Percentiles rank a stretch among this genome's conserved stretches.
Evolutionary conservation across 2,888 invertebrate genomes (phyloP).

Genomic region (Gymnocheta viridis): DNA sequence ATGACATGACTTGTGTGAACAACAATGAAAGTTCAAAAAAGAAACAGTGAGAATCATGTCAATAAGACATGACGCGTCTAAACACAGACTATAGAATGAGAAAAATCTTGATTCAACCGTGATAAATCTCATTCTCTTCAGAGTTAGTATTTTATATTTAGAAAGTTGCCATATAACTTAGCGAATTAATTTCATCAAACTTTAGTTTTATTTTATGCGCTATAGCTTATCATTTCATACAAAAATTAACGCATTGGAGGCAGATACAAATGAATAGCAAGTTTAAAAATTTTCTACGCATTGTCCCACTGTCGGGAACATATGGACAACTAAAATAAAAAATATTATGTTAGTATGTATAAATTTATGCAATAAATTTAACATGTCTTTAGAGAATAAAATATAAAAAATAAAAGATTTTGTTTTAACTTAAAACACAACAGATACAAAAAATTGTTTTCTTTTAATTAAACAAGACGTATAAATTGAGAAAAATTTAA

Average conservation of each 20-base stretch:
- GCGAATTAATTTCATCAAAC: too few species aligned
- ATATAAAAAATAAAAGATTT: neutral
- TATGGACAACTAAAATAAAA: neutral
- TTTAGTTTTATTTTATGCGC: too few species aligned
- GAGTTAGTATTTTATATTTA: neutral
- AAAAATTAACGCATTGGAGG: too few species aligned
- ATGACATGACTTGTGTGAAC: too few species aligned
- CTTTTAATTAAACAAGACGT: neutral
- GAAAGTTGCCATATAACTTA: neutral
- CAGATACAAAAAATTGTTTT: neutral
- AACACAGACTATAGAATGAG: too few species aligned
- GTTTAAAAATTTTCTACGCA: neutral
- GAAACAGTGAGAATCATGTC: too few species aligned
- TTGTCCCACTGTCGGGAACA: conserved; percentile 13
- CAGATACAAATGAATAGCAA: too few species aligned
- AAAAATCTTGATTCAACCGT: too few species aligned
- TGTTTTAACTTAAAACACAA: neutral
- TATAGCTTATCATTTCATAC: too few species aligned
- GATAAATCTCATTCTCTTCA: neutral
- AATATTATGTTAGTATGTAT: too few species aligned
- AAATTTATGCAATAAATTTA: conserved; percentile 30
- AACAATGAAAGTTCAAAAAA: too few species aligned
- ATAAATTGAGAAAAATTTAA: neutral
- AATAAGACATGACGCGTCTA: too few species aligned
- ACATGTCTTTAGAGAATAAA: neutral